Base-by-base conservation (phyloP, 2,797 vertebrate genomes). In the Eurystomus glaucurus region DNA sequence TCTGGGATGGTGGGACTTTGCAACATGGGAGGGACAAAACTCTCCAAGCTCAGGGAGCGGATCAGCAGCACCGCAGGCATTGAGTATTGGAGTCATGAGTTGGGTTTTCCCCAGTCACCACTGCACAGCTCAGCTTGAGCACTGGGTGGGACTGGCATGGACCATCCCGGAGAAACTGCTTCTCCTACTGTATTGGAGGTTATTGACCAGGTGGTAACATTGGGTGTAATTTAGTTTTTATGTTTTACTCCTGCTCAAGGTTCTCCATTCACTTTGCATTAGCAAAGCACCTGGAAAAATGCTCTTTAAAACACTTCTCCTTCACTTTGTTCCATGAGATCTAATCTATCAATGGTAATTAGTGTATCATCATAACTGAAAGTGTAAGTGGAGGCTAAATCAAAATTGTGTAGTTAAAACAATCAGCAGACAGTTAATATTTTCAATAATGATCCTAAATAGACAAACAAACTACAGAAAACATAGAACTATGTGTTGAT, bases 31-130 rank as follows among this genome's bases (percentile, higher is more conserved):
- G 50, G 33, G 33, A 22, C n/a, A 26, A 9, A 19, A 22, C 39
- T 51, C 1, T 2, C 41, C 0, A 3, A 22, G 46, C 58, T 77
- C 2, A 11, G 31, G 26, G 20, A 11, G 43, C 1, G 2, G 45
- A 18, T 31, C 29, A 16, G 29, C 17, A 52, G 46, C 11, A 31
- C 15, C 0, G 0, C 14, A 13, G 54, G 31, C 0, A 0, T 11
- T 0, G 14, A 51, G n/a, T 10, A 41, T 9, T 1, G 5, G n/a
- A 22, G 26, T 15, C 1, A 2, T 1, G 9, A 4, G 28, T 28
- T 0, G 1, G 0, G 0, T 58, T 51, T 61, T 51, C 9, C 52
- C 8, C 3, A 1, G 10, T 33, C 0, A 0, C 14, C 2, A 1
- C 45, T 21, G 19, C 15, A 5, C 0, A 0, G 14, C 21, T 80